Evolutionary conservation across 2,797 vertebrate species (phyloP), one percentile per base, ranked within the genome.

Genomic region (Tarsius wallacei): DNA sequence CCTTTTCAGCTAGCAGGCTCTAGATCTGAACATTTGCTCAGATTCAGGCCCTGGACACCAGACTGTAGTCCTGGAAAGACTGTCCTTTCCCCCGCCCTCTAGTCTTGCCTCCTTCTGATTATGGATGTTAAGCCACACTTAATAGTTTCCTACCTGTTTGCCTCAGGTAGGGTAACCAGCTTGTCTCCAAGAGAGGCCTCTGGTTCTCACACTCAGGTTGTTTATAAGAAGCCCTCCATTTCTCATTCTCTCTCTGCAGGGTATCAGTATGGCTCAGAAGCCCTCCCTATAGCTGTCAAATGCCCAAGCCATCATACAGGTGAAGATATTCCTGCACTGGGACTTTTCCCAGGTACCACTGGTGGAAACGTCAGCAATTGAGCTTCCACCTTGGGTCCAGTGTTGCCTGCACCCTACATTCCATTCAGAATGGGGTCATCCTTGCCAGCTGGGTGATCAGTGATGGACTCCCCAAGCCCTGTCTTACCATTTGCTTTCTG

Each of bases 11-110:
- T 6, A 83, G 55, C 21, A 14, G 55, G 31, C 57, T 89, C 53
- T 71, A 91, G 28, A 55, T 36, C 33, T 63, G 61, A 87, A 91
- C 76, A 76, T 5, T 13, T 42, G 42, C 51, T 70, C 53, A 87
- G 49, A 91, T 55, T 96, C 51, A 80, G 80, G 63, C 90, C 78
- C n/a, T 68, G 33, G 76, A 6, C n/a, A 61, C 68, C 42, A 76
- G 21, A 31, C 19, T 73, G 80, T 74, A 42, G 42, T 87, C 64
- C 73, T 77, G 77, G 31, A 26, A 61, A 76, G 33, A 82, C 10
- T n/a, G 10, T 0, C 47, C 28, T 80, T 51, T 14, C 26, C 68
- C 55, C n/a, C 82, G 19, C 2, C 6, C 53, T 96, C 59, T 33
- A 63, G 76, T 82, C 66, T 87, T 76, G 2, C 68, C 24, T 15